A percentile compares a stretch with the other conserved stretches of the same genome.
These are phyloP conservation scores for Typhlichthys subterraneus DNA, from an alignment of 2,797 vertebrate species.

Conservation along the genomic window DNA sequence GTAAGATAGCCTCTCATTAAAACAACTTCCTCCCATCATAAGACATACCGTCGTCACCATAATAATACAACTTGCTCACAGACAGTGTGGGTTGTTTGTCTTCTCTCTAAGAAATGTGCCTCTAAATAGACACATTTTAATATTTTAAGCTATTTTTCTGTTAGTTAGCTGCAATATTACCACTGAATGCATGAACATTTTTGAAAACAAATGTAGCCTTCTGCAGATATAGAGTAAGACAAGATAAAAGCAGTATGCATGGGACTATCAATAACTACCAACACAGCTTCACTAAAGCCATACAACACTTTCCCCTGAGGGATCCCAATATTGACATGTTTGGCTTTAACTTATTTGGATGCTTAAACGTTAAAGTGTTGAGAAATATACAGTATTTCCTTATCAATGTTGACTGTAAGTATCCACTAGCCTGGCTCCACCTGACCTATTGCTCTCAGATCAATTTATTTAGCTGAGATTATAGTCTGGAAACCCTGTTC, in stretches of 20 bases:
- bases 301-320: slow-evolving; percentile 32
- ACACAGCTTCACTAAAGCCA: slow-evolving; percentile 27
- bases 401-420: too few species aligned
- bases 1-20: slow-evolving; percentile 17
- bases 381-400: too few species aligned
- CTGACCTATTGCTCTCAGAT: too few species aligned
- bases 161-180: slow-evolving; percentile 18
- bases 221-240: slow-evolving; percentile 28
- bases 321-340: slow-evolving; percentile 42
- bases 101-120: slow-evolving; percentile 38
- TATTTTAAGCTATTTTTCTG: slow-evolving; percentile 13
- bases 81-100: slow-evolving; percentile 17
- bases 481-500: too few species aligned
- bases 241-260: slow-evolving; percentile 30
- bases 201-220: slow-evolving; percentile 26
- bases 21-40: slow-evolving; percentile 19
- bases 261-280: slow-evolving; percentile 39
- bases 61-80: slow-evolving; percentile 35
- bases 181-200: slow-evolving; percentile 27
- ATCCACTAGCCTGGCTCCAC: too few species aligned
- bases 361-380: slow-evolving; percentile 9
- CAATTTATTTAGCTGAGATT: too few species aligned
- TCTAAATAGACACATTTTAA: slow-evolving; percentile 2
- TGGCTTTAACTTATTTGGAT: slow-evolving; percentile 25
- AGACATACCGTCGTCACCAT: slow-evolving; percentile 20